phyloP scores from a whole-genome alignment of 2,113 vertebrate species.

The Chunga burmeisteri region DNA sequence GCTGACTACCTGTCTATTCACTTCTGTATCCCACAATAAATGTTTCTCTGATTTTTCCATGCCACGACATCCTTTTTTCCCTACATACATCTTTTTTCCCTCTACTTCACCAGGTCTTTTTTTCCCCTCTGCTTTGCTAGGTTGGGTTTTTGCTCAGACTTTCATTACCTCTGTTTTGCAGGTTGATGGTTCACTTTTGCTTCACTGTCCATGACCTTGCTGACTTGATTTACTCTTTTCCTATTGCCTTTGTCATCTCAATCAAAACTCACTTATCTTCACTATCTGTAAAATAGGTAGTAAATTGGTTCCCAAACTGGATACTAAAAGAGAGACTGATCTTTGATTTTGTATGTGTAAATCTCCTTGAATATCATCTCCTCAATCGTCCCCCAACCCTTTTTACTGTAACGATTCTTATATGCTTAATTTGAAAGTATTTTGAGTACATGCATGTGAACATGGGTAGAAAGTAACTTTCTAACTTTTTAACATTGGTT shows the following conservation, averaged over 20 bases:
- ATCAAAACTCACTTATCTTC: neutral
- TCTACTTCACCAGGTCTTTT: neutral
- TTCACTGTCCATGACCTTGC: neutral
- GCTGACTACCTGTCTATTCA: neutral
- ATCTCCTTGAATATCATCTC: neutral
- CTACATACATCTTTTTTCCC: neutral
- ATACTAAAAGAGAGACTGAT: neutral
- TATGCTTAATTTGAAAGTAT: neutral
- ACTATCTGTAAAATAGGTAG: neutral
- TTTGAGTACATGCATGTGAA: neutral
- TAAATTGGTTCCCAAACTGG: neutral
- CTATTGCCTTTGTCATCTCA: neutral
- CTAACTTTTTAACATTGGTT: neutral
- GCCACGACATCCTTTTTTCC: neutral
- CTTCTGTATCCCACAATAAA: neutral
- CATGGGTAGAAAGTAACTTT: neutral
- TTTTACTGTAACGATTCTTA: neutral
- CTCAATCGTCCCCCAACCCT: accelerated
- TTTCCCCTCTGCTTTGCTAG: neutral
- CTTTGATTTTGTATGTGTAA: neutral
- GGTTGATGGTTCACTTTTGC: neutral
- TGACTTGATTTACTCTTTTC: neutral
- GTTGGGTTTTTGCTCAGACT: neutral
- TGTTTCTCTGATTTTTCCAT: neutral
- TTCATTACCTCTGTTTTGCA: neutral